A percentile compares a stretch with the other conserved stretches of the same genome.
Conservation (phyloP, 30 jellyfish, hydroid and myxozoan genomes). For the Turritopsis rubra region DNA sequence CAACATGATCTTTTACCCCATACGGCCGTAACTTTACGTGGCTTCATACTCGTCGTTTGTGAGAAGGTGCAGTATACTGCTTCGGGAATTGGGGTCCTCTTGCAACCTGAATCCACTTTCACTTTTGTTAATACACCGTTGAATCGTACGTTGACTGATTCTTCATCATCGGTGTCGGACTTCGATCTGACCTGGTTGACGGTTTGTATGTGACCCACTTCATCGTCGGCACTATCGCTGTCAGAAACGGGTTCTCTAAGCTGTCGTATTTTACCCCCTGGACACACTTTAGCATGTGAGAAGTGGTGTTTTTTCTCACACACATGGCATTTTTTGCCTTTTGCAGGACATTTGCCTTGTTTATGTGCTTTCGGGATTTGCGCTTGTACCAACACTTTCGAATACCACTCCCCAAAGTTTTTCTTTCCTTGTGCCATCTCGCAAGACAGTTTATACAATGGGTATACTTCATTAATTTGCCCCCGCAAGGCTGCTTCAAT, state of each 20-base stretch:
- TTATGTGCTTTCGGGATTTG: not conserved
- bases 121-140: not conserved
- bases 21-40: not conserved
- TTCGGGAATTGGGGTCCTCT: not conserved
- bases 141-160: not conserved
- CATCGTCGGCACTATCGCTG: not conserved
- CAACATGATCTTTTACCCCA: not conserved
- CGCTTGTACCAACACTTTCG: not conserved
- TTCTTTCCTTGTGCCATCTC: not conserved
- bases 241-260: not conserved
- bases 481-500: not conserved
- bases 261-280: not conserved
- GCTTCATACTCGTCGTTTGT: not conserved
- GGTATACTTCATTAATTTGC: not conserved
- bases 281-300: not conserved
- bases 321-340: not conserved
- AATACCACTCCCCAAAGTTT: not conserved
- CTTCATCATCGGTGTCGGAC: not conserved
- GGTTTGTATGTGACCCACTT: not conserved
- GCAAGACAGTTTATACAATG: too few relatives aligned
- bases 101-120: not conserved
- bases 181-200: not conserved
- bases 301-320: not conserved
- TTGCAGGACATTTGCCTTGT: not conserved
- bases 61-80: not conserved